These are phyloP conservation scores for Phylloscopus trochiloides DNA, from an alignment of 2,113 vertebrate species.

Conservation along the genomic window DNA sequence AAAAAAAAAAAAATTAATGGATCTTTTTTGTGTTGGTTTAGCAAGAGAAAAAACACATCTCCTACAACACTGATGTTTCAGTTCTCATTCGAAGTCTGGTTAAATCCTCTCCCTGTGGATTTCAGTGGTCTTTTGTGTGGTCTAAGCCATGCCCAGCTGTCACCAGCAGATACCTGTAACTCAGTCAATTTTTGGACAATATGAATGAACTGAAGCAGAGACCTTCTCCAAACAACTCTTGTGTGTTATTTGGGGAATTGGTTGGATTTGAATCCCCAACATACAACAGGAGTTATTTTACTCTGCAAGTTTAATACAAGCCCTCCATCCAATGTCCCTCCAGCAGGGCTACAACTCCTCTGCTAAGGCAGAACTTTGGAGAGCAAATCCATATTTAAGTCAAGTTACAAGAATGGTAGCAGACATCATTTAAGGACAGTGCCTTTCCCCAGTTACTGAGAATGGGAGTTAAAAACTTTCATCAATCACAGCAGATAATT, in stretches of 20 bases:
- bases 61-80: neutral
- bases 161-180: neutral
- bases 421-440: neutral
- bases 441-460: neutral
- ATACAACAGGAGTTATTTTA: neutral
- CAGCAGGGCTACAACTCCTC: neutral
- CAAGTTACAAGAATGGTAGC: neutral
- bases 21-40: neutral
- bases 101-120: neutral
- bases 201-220: neutral
- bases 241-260: neutral
- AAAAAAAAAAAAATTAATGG: neutral
- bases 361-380: neutral
- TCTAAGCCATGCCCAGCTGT: neutral
- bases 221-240: neutral
- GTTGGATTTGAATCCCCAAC: neutral
- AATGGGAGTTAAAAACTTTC: neutral
- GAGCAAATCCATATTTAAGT: neutral
- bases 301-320: neutral
- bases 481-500: neutral
- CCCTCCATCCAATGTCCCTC: neutral
- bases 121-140: neutral
- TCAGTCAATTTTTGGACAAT: neutral
- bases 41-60: neutral
- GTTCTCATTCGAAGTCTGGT: neutral